Percentiles rank a stretch among this genome's conserved stretches.
Conservation (phyloP, 2,113 vertebrate species). For the Peromyscus maniculatus region DNA sequence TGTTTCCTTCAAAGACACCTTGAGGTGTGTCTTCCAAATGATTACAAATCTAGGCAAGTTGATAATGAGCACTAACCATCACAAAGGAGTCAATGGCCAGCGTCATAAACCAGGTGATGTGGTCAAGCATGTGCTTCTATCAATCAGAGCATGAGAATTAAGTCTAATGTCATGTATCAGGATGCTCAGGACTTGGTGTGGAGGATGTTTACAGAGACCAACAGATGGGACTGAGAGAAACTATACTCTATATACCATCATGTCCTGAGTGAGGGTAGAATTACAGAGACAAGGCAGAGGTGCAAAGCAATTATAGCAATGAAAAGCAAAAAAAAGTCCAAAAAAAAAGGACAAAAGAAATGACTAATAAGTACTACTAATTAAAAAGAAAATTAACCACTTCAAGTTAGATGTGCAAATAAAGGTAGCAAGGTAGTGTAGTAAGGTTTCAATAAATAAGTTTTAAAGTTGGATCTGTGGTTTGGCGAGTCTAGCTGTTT, state of each 20-base stretch:
- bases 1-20: neutral
- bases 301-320: neutral
- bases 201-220: neutral
- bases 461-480: slow-evolving; percentile 38
- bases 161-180: neutral
- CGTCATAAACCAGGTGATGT: neutral
- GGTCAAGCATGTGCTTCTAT: neutral
- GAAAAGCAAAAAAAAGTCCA: neutral
- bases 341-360: neutral
- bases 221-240: neutral
- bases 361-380: neutral
- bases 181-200: neutral
- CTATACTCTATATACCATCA: neutral
- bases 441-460: neutral
- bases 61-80: neutral
- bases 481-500: slow-evolving; percentile 24
- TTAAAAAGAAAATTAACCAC: neutral
- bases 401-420: neutral
- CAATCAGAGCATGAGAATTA: neutral
- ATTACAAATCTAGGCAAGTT: neutral
- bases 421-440: neutral
- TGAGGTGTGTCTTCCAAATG: neutral
- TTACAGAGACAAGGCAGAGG: neutral
- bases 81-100: neutral
- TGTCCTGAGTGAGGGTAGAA: neutral